Base-by-base conservation (phyloP, 2,113 vertebrate species). In the Brachirus orientalis region DNA sequence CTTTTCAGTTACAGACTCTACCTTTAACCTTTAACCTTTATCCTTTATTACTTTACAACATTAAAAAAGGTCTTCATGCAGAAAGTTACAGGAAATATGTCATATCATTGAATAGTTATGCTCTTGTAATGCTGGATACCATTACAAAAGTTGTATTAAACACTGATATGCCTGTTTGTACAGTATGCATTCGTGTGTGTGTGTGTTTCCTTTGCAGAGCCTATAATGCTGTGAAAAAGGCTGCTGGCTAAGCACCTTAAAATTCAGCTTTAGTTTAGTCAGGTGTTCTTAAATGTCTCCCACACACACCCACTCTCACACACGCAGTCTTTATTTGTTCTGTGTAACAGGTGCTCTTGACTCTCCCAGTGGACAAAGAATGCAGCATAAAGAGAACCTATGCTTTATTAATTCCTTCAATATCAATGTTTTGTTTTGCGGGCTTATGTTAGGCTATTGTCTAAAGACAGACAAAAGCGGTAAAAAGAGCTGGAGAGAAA, bases 211-310 rank as follows among this genome's bases (percentile, higher is more conserved):
- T 65, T 46, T 69, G 37, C 75, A 45, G 41, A 55, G 18, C 35
- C 7, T 36, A 22, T 28, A 28, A 28, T 75, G 60, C 72, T 10
- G 67, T 76, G 37, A 45, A 69, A 82, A 59, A 63, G 48, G 65
- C 14, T 82, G 82, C 84, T 77, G 44, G 40, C 69, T 83, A 43
- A 75, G 86, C 85, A 69, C 41, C 37, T 63, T 69, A 64, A 69
- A 46, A 66, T 80, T 54, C 69, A 67, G 62, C 64, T 40, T 73
- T 69, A 61, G 83, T 81, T 63, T 53, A 80, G 77, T 90, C 88
- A 87, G 88, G 85, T 58, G 9, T 80, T 75, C 64, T 46, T 70
- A 63, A 78, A 82, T 70, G 63, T 47, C 12, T 62, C 64, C 59
- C 47, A 61, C 50, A 67, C 28, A 46, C 36, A 43, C 41, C 41